Conservation (phyloP, 2,797 vertebrate genomes). For the Urosaurus nigricauda region DNA sequence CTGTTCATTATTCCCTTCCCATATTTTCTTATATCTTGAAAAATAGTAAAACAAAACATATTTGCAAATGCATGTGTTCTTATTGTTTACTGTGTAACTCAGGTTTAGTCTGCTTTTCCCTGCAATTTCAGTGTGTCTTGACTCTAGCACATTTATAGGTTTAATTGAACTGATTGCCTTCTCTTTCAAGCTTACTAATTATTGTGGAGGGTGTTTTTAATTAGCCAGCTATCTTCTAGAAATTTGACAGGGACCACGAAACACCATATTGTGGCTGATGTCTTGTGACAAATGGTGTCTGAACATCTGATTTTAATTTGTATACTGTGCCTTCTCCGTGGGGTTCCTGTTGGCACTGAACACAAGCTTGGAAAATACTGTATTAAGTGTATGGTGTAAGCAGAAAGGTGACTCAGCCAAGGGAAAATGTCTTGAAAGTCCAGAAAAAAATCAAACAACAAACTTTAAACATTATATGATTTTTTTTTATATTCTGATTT, state of each 20-base stretch:
- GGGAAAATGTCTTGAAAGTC: background rate
- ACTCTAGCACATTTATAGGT: background rate
- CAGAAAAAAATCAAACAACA: background rate
- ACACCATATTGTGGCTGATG: slow-evolving; percentile 19
- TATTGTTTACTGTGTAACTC: background rate
- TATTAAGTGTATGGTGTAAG: background rate
- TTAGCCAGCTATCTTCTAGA: slow-evolving; percentile 4
- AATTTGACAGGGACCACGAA: slow-evolving; percentile 18
- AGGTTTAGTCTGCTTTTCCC: background rate
- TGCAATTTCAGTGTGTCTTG: background rate
- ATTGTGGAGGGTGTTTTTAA: slow-evolving; percentile 19
- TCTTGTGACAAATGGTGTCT: slow-evolving; percentile 1
- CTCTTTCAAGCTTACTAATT: background rate
- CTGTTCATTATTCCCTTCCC: background rate
- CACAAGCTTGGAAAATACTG: background rate
- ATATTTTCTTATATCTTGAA: background rate
- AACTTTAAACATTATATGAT: background rate
- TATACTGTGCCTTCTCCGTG: background rate
- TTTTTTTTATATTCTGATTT: slow-evolving; percentile 7
- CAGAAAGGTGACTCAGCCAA: background rate
- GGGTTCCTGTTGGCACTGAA: slow-evolving; percentile 13
- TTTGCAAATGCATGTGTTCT: background rate
- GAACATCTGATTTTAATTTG: slow-evolving; percentile 33
- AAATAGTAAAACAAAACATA: background rate
- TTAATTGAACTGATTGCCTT: background rate